These are phyloP conservation scores for Calameuta pallipes DNA, from an alignment of 2,888 invertebrate species.

Conservation along the genomic window DNA sequence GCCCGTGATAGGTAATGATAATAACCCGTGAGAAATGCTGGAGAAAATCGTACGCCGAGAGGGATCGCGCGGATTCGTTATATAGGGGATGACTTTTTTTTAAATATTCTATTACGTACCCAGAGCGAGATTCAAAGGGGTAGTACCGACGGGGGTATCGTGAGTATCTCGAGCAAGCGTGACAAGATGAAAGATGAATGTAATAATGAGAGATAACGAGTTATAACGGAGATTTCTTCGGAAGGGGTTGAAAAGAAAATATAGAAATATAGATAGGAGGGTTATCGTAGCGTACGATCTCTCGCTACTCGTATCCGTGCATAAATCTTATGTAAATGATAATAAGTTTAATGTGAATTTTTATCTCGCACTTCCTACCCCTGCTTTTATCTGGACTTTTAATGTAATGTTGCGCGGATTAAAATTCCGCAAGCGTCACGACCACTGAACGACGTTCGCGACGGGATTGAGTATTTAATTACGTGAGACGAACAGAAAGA, in stretches of 20 bases:
- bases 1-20: not conserved
- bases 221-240: not conserved
- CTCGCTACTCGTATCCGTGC: not conserved
- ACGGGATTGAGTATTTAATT: constrained; percentile 57
- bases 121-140: not conserved
- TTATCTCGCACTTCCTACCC: not conserved
- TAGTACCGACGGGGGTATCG: not conserved
- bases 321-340: constrained; percentile 7
- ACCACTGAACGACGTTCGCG: constrained; percentile 23
- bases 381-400: not conserved
- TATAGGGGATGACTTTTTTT: not conserved
- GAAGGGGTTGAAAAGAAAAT: not conserved
- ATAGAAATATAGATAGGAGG: not conserved
- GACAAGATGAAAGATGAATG: not conserved
- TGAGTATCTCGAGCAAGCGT: not conserved
- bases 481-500: constrained; percentile 48
- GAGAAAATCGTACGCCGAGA: not conserved
- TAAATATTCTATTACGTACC: not conserved
- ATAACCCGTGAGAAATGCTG: not conserved
- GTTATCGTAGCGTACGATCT: not conserved
- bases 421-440: constrained; percentile 10
- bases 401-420: constrained; percentile 7
- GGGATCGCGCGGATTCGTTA: not conserved
- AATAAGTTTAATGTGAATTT: not conserved
- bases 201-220: not conserved